Evolutionary conservation across 2,797 vertebrate species (phyloP), one percentile per base, ranked within the genome.

Genomic region (Xenopus petersii): DNA sequence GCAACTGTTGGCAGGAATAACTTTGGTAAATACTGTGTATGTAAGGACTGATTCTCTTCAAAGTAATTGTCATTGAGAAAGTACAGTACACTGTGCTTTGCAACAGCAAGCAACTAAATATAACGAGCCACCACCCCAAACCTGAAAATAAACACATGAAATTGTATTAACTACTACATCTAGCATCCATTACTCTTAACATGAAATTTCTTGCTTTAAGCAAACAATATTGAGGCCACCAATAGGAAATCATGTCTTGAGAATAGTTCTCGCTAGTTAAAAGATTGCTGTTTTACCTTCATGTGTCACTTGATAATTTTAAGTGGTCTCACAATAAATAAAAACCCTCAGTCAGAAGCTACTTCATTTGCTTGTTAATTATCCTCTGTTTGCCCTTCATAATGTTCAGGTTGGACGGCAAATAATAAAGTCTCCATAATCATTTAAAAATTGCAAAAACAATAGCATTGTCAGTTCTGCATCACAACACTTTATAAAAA

Each of bases 321-420:
- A 85, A 90, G 87, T 90, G 87, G 81, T 87, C 87, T 85, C 85
- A 84, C 84, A 87, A 88, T 90, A 87, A 84, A 87, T 86, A 86
- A 89, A 85, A 87, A 91, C 85, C 82, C 89, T 87, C 86, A 87
- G 84, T 89, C 84, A 73, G 84, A 88, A 90, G 88, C 84, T 89
- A 79, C 81, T 87, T 87, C 88, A 85, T 88, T 92, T 89, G 83
- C 87, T 86, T 83, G 91, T 95, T 97, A 97, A 98, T 98, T 98
- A 95, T 96, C 96, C 96, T 97, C 95, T 97, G 95, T 98, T 98
- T 98, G 95, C 95, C 92, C 94, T 95, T 94, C 92, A 94, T 96
- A 96, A 95, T 96, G 92, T 91, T 81, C 86, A 90, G 90, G 93
- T 93, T 89, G 88, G 90, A 93, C 92, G 90, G 91, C 91, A 89